Conservation (phyloP, 2,888 invertebrate genomes). For the Acanthacorydalis orientalis region DNA sequence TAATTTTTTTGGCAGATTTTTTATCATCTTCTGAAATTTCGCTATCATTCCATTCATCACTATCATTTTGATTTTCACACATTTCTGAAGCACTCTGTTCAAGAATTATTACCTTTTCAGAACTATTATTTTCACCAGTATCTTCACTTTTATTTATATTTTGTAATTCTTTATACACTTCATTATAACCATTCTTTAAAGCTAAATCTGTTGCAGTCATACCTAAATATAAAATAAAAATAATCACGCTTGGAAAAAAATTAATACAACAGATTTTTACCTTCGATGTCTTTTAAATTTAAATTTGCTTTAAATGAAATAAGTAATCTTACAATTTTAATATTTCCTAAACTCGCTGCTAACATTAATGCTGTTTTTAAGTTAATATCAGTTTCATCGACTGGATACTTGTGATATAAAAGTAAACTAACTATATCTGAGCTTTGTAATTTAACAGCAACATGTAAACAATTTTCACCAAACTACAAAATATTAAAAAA, state of each 20-base stretch:
- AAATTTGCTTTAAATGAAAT: not conserved
- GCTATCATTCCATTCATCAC: conserved; percentile 1
- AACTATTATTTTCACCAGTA: not conserved
- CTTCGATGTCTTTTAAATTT: not conserved
- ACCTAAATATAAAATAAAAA: not conserved
- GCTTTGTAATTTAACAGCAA: not conserved
- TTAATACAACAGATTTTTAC: not conserved
- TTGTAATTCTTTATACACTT: not conserved
- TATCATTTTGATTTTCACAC: not conserved
- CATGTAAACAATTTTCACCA: not conserved
- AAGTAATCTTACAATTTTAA: not conserved
- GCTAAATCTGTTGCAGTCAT: not conserved
- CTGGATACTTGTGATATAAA: not conserved
- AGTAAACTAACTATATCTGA: not conserved
- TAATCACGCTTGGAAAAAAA: not conserved
- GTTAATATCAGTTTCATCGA: not conserved
- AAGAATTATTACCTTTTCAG: not conserved
- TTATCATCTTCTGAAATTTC: not conserved
- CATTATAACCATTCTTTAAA: not conserved
- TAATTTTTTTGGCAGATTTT: not conserved
- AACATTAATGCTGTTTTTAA: not conserved
- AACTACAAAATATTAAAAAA: not conserved
- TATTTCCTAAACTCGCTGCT: not conserved
- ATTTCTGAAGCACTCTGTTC: not conserved
- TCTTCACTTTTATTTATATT: not conserved